phyloP scores from a whole-genome alignment of 2,888 invertebrate genomes.

The Bombylius discolor region DNA sequence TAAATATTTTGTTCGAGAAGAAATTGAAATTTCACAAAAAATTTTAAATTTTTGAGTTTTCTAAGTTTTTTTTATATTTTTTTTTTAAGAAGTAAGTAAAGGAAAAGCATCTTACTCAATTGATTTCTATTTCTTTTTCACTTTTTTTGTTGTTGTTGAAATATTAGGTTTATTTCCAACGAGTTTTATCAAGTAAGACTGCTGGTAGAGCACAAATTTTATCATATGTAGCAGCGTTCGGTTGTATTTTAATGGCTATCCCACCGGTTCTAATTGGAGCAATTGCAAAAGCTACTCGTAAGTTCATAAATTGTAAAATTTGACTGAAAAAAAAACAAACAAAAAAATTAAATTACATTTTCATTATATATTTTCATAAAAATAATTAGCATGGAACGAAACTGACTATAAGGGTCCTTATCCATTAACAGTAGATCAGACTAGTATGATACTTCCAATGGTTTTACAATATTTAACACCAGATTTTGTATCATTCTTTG shows the following conservation, averaged over 20 bases:
- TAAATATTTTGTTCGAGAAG: not conserved
- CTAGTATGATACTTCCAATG: conserved; percentile 92
- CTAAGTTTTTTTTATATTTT: too few relatives aligned
- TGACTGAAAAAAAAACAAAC: not conserved
- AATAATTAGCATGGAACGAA: conserved; percentile 77
- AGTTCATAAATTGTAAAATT: conserved; percentile 22
- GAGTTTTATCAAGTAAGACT: conserved; percentile 91
- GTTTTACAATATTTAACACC: conserved; percentile 95
- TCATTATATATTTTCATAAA: not conserved
- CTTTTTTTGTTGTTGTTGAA: too few relatives aligned
- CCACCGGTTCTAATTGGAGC: conserved; percentile 95
- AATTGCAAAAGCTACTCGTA: conserved; percentile 89
- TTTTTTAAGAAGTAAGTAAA: too few relatives aligned
- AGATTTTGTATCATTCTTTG: conserved; percentile 91
- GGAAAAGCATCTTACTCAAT: too few relatives aligned
- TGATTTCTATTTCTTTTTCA: too few relatives aligned
- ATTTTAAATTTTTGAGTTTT: too few relatives aligned
- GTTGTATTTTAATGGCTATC: conserved; percentile 93
- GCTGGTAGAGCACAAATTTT: conserved; percentile 85
- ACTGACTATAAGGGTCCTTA: conserved; percentile 68
- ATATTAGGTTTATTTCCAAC: conserved; percentile 85
- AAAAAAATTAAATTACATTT: not conserved
- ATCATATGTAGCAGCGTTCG: conserved; percentile 91
- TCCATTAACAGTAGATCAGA: conserved; percentile 63
- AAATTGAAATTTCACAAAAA: not conserved